Evolutionary conservation across 2,113 vertebrate genomes (phyloP).

Genomic region (Gambusia affinis): DNA sequence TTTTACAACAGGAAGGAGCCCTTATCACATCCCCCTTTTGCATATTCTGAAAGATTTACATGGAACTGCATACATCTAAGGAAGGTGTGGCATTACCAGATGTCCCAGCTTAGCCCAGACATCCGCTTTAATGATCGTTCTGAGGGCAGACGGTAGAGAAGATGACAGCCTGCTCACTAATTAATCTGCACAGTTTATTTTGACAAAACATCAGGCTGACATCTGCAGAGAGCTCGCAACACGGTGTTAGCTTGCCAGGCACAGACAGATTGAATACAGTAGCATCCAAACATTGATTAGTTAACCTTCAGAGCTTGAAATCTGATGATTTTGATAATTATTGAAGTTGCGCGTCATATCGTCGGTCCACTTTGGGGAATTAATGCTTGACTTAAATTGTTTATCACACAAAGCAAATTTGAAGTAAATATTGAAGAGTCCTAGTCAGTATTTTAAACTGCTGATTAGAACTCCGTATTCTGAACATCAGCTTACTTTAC

Average conservation of each 20-base stretch:
- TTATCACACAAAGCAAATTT: not conserved
- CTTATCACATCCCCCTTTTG: no score
- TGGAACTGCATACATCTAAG: not conserved
- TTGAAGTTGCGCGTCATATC: not conserved
- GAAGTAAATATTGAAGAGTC: not conserved
- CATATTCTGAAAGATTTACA: not conserved
- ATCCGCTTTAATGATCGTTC: conserved; percentile 22
- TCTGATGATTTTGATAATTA: not conserved
- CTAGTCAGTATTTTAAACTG: not conserved
- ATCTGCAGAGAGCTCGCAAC: conserved; percentile 5
- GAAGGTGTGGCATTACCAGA: conserved; percentile 8
- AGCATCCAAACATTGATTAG: not conserved
- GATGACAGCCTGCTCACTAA: conserved; percentile 7
- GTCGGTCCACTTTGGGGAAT: not conserved
- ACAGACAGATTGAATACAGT: conserved; percentile 9
- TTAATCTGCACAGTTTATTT: conserved; percentile 11
- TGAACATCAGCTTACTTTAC: not conserved
- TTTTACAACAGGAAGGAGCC: not conserved
- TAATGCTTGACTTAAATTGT: not conserved
- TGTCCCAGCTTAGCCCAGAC: conserved; percentile 22
- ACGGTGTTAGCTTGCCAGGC: not conserved
- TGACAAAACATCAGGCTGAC: conserved; percentile 19
- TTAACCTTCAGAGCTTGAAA: not conserved
- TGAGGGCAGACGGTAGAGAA: conserved; percentile 10
- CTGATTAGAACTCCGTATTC: not conserved